These are phyloP conservation scores for Chiridota heheva DNA, from an alignment of 35 echinoderm and acorn worm genomes.

Conservation along the genomic window DNA sequence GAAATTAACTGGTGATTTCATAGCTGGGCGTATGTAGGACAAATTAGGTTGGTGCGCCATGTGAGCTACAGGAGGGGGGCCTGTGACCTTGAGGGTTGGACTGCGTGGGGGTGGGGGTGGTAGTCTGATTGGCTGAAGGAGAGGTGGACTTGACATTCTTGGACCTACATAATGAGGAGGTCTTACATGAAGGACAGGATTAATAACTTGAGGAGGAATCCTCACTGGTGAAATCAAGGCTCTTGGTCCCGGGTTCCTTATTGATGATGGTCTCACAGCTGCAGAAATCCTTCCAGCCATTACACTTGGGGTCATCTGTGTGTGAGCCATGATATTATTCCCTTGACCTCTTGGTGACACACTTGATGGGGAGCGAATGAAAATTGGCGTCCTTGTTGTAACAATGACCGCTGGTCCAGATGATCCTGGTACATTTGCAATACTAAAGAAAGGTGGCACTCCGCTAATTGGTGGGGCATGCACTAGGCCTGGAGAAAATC, in stretches of 20 bases:
- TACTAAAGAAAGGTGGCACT: no score
- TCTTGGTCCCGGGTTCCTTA: constrained; percentile 33
- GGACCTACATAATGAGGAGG: not conserved
- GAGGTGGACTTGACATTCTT: constrained; percentile 23
- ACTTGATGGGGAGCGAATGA: constrained; percentile 25
- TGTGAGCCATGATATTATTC: constrained; percentile 29
- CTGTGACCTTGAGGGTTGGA: constrained; percentile 19
- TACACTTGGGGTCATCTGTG: constrained; percentile 37
- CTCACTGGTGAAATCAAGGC: constrained; percentile 17
- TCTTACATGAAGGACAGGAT: not conserved
- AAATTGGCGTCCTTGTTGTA: constrained; percentile 39
- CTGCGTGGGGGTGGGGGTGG: constrained; percentile 23
- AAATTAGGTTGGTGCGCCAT: constrained; percentile 27
- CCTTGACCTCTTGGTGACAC: constrained; percentile 6
- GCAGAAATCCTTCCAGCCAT: constrained; percentile 27
- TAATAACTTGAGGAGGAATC: constrained; percentile 21
- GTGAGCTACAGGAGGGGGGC: constrained; percentile 27
- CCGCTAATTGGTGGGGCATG: no score
- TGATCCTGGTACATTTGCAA: no score
- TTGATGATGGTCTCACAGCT: constrained; percentile 20
- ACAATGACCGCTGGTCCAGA: no score
- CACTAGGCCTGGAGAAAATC: no score
- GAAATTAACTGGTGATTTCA: constrained; percentile 18
- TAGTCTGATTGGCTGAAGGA: not conserved
- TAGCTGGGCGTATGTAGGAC: not conserved